Base-by-base conservation (phyloP, 2,113 vertebrate genomes). In the Columbina picui region DNA sequence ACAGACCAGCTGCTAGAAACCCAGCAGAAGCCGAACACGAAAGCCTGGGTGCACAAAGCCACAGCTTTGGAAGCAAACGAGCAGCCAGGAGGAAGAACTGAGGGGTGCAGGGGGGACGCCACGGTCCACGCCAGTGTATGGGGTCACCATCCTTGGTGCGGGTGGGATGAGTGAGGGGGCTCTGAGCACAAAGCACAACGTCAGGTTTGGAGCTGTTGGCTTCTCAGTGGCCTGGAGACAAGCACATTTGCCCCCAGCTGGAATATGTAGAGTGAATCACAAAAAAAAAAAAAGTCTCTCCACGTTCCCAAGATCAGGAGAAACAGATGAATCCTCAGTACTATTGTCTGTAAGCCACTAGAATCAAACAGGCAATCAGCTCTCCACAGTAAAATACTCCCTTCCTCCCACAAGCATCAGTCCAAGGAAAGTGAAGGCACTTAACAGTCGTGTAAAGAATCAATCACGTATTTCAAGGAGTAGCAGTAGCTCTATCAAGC, bases 401-500 rank as follows among this genome's bases (percentile, higher is more conserved):
- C 96, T 92, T 93, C 93, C 94, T 96, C 96, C 96, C 96, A 96
- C 90, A 96, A 94, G 90, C 93, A 92, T 96, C 94, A 95, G 94
- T 93, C 93, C 94, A 96, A 95, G 79, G 93, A 92, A 94, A 94
- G 90, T 57, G 90, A 95, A 97, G 93, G 92, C 89, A 97, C 94
- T 95, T 97, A 97, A 93, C 93, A 96, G 94, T 68, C 61, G 2
- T 93, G 94, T 94, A 96, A 96, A 96, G 96, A 96, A 97, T 96
- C 96, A 97, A 95, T 96, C 96, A 96, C 82, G 93, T 96, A 91
- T 97, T 97, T 97, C 94, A 96, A 97, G 90, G 87, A 93, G 92
- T 86, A 91, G 91, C 12, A 0, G 94, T 79, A 64, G 93, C 73
- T 96, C 92, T 93, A 78, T 94, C 92, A 97, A 88, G 92, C 92